Evolutionary conservation across 1,140 invertebrate genomes (phyloP).

Genomic region (Pachypeltis micranthus): DNA sequence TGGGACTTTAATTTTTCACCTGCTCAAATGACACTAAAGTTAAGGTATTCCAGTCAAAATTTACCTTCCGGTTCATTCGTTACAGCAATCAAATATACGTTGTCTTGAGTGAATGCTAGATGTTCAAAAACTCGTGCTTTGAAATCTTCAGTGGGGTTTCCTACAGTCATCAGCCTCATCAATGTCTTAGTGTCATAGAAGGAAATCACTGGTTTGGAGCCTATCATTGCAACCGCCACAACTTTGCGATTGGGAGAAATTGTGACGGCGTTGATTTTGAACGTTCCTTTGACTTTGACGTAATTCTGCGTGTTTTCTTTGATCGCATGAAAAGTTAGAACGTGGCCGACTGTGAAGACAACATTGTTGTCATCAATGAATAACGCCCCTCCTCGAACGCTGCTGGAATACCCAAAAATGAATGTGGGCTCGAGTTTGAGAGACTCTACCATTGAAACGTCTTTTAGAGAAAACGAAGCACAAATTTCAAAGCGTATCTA

Average conservation of each 20-base stretch:
- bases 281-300: not conserved
- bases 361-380: not conserved
- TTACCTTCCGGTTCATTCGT: not conserved
- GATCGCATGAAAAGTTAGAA: not conserved
- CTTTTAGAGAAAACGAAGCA: too few relatives aligned
- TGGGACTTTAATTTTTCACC: too few relatives aligned
- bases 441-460: too few relatives aligned
- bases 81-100: not conserved
- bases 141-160: not conserved
- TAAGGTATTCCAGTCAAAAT: too few relatives aligned
- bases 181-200: not conserved
- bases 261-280: not conserved
- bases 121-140: not conserved
- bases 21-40: too few relatives aligned
- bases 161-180: not conserved
- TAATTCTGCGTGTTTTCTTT: not conserved
- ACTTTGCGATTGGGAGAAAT: not conserved
- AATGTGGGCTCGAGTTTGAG: not conserved
- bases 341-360: not conserved
- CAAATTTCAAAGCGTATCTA: too few relatives aligned
- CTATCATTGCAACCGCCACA: not conserved
- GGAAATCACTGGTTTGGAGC: not conserved
- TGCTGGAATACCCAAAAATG: not conserved
- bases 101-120: not conserved
- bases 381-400: not conserved